Base-by-base conservation (phyloP, 2,113 vertebrate species). In the Excalfactoria chinensis region DNA sequence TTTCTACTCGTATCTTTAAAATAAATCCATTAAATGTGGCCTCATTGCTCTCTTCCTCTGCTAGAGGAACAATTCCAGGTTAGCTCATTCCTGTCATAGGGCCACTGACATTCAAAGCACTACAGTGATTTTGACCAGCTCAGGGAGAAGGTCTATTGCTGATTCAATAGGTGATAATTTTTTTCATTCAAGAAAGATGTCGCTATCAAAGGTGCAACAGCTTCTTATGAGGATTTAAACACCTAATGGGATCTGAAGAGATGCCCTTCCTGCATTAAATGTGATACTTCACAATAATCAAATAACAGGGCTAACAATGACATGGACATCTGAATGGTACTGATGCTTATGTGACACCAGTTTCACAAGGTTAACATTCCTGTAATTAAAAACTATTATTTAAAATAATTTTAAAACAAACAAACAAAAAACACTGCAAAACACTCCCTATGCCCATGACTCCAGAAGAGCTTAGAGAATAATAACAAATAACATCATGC, bases 241-340 rank as follows among this genome's bases (percentile, higher is more conserved):
- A 7, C 5, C 18, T 22, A 90, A 93, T 92, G 95, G 69, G 80
- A 86, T 84, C 30, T 92, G 48, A 94, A 95, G 93, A 86, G 63
- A 75, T 41, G 28, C 9, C 64, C 55, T 70, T 62, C 73, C 58
- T 80, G 80, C 91, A 86, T 78, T 73, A 13, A 23, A 9, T 9
- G 28, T n/a, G 86, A 8, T 4, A 9, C 37, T 63, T 84, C 62
- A 66, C 35, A 78, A 15, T n/a, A 84, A 78, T 71, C 86, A 94
- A 88, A 34, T 48, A 88, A 64, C 25, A 37, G 14, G 17, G 14
- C 79, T 66, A 74, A 81, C 69, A 53, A 77, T 22, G 10, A 26
- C 23, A 43, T 3, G 34, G 53, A 63, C 1, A 0, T 58, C 69
- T 69, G 62, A 84, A 22, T 23, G 34, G 41, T 66, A 59, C 64